Evolutionary conservation across 1,140 invertebrate genomes (phyloP).

Genomic region (Daktulosphaira vitifoliae): DNA sequence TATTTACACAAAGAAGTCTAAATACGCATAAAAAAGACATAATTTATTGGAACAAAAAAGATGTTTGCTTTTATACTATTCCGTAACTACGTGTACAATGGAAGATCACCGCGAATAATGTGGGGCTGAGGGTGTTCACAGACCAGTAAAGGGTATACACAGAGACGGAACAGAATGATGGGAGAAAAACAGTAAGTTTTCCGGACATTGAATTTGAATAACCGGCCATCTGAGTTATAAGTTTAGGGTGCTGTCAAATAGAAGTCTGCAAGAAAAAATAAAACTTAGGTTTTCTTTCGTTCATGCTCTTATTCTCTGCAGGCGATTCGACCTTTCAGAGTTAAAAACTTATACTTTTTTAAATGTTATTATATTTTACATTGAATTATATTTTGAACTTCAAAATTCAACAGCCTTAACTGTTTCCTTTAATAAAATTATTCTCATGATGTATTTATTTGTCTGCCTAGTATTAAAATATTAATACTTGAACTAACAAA

Average conservation of each 20-base stretch:
- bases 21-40: neutral
- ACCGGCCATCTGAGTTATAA: constrained; percentile 17
- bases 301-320: neutral
- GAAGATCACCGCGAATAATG: neutral
- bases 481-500: too few species aligned
- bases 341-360: too few species aligned
- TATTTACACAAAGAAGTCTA: neutral
- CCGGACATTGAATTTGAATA: constrained; percentile 31
- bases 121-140: neutral
- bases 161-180: neutral
- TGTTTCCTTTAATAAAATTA: too few species aligned
- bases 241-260: constrained; percentile 7
- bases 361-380: too few species aligned
- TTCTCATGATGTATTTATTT: too few species aligned
- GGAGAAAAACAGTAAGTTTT: constrained; percentile 14
- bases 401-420: too few species aligned
- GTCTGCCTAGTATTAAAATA: too few species aligned
- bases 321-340: neutral
- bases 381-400: too few species aligned
- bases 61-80: neutral
- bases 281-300: constrained; percentile 14
- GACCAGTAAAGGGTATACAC: neutral
- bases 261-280: neutral
- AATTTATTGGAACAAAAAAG: constrained; percentile 24
- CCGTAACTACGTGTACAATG: neutral